Conservation (phyloP, 2,113 vertebrate species). For the Gorsachius goisagi region DNA sequence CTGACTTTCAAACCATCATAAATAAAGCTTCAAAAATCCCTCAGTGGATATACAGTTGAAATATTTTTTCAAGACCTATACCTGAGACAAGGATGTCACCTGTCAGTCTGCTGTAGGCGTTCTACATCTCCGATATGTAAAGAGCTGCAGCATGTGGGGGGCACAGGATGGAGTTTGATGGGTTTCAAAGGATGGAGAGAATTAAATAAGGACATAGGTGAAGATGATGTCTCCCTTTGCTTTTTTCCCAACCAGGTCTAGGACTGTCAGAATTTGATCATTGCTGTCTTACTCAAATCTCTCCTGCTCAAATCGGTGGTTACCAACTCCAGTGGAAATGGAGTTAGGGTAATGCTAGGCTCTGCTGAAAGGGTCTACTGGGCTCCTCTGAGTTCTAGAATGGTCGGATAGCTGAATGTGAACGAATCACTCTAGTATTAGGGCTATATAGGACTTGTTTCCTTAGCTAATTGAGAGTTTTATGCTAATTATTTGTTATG, state of each 20-base stretch:
- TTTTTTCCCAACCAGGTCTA: background rate
- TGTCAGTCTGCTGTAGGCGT: background rate
- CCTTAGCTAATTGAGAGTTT: background rate
- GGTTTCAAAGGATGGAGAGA: background rate
- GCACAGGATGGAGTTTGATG: background rate
- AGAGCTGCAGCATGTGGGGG: background rate
- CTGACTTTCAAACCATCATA: background rate
- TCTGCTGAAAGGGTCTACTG: background rate
- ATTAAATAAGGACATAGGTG: background rate
- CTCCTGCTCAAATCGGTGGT: background rate
- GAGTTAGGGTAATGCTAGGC: background rate
- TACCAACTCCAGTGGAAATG: background rate
- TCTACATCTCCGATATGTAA: fast-evolving
- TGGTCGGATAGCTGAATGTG: background rate
- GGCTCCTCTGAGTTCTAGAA: background rate
- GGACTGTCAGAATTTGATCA: background rate
- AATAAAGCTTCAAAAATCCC: background rate
- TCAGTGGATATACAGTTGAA: background rate
- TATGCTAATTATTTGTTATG: background rate
- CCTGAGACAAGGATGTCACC: background rate
- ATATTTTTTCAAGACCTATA: background rate
- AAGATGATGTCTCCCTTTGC: background rate
- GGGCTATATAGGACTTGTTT: background rate
- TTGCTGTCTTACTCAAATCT: background rate
- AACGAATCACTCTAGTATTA: background rate